Evolutionary conservation across 2,113 vertebrate genomes (phyloP).

Genomic region (Mola mola): DNA sequence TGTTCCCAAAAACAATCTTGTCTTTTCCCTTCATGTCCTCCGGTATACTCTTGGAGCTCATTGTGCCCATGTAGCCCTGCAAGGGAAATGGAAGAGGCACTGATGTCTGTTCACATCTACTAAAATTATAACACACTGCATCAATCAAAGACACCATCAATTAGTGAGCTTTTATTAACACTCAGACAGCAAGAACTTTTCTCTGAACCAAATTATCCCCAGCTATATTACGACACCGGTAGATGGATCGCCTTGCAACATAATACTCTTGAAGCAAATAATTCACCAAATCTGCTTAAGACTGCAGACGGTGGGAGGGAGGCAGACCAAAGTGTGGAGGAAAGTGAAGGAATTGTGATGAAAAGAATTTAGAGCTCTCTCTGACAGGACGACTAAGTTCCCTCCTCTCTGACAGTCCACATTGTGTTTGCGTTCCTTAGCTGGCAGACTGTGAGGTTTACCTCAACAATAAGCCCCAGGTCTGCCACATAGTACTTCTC

Average conservation of each 20-base stretch:
- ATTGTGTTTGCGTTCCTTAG: slow-evolving; percentile 17
- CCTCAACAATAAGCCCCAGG: slow-evolving; percentile 91
- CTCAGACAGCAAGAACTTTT: slow-evolving; percentile 30
- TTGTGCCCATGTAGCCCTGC: slow-evolving; percentile 90
- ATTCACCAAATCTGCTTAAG: slow-evolving; percentile 58
- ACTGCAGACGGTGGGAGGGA: slow-evolving; percentile 29
- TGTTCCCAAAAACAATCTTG: slow-evolving; percentile 94
- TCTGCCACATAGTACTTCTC: slow-evolving; percentile 91
- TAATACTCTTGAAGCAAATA: slow-evolving; percentile 53
- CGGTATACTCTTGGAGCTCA: slow-evolving; percentile 85
- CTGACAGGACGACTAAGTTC: slow-evolving; percentile 40
- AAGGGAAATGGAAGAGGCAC: slow-evolving; percentile 32
- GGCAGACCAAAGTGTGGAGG: slow-evolving; percentile 24
- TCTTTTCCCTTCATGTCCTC: slow-evolving; percentile 93
- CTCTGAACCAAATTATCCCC: slow-evolving; percentile 51
- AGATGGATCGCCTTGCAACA: slow-evolving; percentile 32
- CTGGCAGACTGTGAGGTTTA: slow-evolving; percentile 66
- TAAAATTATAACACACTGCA: slow-evolving; percentile 20
- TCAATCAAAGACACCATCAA: not conserved
- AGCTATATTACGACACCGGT: slow-evolving; percentile 39
- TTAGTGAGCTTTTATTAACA: slow-evolving; percentile 25
- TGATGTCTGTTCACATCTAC: slow-evolving; percentile 18
- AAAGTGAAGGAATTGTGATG: slow-evolving; percentile 43
- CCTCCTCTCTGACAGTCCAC: slow-evolving; percentile 22
- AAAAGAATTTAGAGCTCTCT: slow-evolving; percentile 46